Conservation (phyloP, 2,113 vertebrate species). For the Synodontis membranacea region DNA sequence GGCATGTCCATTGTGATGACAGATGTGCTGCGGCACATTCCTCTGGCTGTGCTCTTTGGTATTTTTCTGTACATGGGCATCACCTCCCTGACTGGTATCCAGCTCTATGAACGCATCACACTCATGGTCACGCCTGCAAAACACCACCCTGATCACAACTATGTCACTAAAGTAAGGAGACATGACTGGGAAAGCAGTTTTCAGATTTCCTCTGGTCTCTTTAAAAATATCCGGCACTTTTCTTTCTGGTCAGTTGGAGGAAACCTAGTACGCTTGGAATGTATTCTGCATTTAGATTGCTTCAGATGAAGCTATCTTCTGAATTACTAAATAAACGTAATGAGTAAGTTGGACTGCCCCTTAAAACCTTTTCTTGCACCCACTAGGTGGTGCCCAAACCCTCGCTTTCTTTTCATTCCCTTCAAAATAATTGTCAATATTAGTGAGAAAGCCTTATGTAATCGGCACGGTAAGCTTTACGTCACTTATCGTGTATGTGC, state of each 20-base stretch:
- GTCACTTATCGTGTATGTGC: not conserved
- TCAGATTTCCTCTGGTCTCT: not conserved
- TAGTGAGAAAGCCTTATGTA: not conserved
- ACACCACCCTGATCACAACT: conserved; percentile 94
- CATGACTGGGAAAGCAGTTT: not conserved
- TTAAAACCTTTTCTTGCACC: conserved; percentile 34
- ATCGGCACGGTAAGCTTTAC: not conserved
- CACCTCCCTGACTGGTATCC: conserved; percentile 93
- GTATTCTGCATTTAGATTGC: not conserved
- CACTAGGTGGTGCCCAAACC: conserved; percentile 71
- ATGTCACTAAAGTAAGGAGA: conserved; percentile 88
- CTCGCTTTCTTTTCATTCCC: conserved; percentile 29
- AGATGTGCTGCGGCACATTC: conserved; percentile 88
- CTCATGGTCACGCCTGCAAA: conserved; percentile 96
- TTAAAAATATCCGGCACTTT: not conserved
- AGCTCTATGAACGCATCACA: conserved; percentile 91
- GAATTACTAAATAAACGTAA: not conserved
- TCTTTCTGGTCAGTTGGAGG: not conserved
- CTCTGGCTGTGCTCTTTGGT: conserved; percentile 93
- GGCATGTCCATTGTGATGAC: conserved; percentile 98
- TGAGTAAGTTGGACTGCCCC: not conserved
- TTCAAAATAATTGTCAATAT: not conserved
- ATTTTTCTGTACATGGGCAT: conserved; percentile 99
- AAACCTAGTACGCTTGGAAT: not conserved
- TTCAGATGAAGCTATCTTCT: not conserved